Base-by-base conservation (phyloP, 2,797 vertebrate species). In the Anisognathus igniventris region DNA sequence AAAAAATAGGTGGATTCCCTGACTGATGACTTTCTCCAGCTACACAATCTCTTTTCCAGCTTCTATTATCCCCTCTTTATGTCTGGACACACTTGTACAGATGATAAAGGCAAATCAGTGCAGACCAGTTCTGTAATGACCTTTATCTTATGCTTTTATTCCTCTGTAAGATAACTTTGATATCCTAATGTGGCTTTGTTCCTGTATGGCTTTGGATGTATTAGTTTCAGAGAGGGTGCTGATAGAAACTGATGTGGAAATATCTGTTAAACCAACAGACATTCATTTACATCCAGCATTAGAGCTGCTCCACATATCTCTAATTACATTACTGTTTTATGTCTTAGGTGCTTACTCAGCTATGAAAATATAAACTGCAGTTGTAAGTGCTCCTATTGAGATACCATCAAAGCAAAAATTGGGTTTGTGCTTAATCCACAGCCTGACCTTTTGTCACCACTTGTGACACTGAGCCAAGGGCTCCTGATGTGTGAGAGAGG, bases 301-400 rank as follows among this genome's bases (percentile, higher is more conserved):
- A 86, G 37, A 93, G 72, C 68, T 70, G 72, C 24, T 85, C 47
- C 45, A 37, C 39, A 13, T 71, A 66, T 82, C 64, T 76, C 71
- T 86, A 92, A 95, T 92, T 86, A 50, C 53, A 74, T 92, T 87
- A 60, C 58, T 93, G 35, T 58, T 91, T 95, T 92, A 93, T 85
- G 88, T 48, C 81, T 56, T 74, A 87, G 90, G 57, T 94, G 61
- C 72, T 96, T 88, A 72, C 68, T 90, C 72, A 80, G 51, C 92
- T 72, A 35, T 44, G 78, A 83, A 86, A 90, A 84, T 37, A 79
- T 18, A 74, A 89, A 71, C 42, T 72, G 30, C 28, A 30, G 24
- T 88, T 79, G 79, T 60, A 79, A 82, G 48, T 37, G 31, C 42
- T 68, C 37, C 40, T 44, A 31, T 10, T 39, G 61, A 73, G 60